phyloP scores from a whole-genome alignment of 1,140 invertebrate species.

The Pseudoatta argentina region DNA sequence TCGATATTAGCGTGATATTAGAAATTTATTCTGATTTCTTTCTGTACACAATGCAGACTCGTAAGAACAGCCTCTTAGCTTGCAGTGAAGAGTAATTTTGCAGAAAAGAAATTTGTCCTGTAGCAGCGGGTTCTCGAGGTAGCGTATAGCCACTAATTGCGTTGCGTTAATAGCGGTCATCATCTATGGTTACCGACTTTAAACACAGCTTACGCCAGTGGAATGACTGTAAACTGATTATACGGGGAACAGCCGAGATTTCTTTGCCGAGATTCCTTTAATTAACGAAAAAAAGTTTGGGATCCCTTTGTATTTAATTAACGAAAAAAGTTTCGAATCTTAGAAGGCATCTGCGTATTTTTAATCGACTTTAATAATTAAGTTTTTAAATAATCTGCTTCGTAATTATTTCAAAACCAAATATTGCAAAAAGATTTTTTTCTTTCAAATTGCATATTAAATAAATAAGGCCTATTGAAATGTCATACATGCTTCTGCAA shows the following conservation, averaged over 20 bases:
- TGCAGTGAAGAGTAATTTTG: constrained; percentile 52
- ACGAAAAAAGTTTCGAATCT: constrained; percentile 24
- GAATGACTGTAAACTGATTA: constrained; percentile 54
- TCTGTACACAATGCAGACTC: background rate
- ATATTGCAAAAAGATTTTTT: background rate
- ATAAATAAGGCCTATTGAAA: background rate
- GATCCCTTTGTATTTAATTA: constrained; percentile 39
- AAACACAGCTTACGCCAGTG: constrained; percentile 34
- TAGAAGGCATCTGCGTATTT: constrained; percentile 15
- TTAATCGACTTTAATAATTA: constrained; percentile 13
- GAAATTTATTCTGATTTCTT: constrained; percentile 7
- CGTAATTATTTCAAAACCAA: background rate
- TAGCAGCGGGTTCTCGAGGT: constrained; percentile 22
- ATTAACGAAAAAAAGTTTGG: constrained; percentile 31
- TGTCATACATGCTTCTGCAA: background rate
- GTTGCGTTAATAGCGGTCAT: constrained; percentile 67
- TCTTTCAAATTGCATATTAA: background rate
- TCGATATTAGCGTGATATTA: background rate
- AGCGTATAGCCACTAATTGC: constrained; percentile 68
- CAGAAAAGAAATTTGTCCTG: constrained; percentile 49
- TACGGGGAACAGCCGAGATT: constrained; percentile 33
- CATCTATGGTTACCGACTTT: constrained; percentile 62
- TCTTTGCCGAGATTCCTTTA: constrained; percentile 5
- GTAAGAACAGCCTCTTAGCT: constrained; percentile 24
- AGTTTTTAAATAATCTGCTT: constrained; percentile 8